Conservation (phyloP, 2,797 vertebrate genomes). For the Sebastes itinus region DNA sequence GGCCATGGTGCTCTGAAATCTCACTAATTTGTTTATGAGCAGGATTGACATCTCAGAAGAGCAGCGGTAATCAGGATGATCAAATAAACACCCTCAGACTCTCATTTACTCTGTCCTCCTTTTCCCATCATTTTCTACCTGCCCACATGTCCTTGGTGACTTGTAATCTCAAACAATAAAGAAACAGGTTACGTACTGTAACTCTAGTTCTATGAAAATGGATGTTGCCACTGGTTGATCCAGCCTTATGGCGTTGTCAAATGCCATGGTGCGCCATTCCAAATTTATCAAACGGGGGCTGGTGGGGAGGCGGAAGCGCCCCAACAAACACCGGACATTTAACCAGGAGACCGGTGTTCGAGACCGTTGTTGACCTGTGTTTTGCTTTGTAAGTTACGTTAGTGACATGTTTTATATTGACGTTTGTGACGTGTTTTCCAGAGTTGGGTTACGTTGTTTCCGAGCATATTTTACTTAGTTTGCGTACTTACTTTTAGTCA, state of each 20-base stretch:
- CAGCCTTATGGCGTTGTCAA: background rate
- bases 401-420: background rate
- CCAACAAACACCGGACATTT: background rate
- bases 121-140: slow-evolving; percentile 16
- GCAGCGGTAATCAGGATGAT: slow-evolving; percentile 34
- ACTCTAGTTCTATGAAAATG: background rate
- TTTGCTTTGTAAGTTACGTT: background rate
- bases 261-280: background rate
- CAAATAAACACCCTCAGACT: slow-evolving; percentile 36
- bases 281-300: background rate
- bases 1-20: background rate
- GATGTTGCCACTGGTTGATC: background rate
- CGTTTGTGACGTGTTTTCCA: no score
- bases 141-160: background rate
- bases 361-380: background rate
- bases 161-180: slow-evolving; percentile 33
- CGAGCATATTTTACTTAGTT: fast-evolving
- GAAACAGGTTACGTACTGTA: background rate
- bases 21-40: slow-evolving; percentile 22
- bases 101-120: slow-evolving; percentile 12
- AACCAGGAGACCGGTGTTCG: background rate
- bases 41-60: slow-evolving; percentile 24
- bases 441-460: no score
- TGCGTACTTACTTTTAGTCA: fast-evolving
- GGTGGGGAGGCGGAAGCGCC: background rate